Conservation (phyloP, 1,140 invertebrate species). For the Phthorimaea operculella region DNA sequence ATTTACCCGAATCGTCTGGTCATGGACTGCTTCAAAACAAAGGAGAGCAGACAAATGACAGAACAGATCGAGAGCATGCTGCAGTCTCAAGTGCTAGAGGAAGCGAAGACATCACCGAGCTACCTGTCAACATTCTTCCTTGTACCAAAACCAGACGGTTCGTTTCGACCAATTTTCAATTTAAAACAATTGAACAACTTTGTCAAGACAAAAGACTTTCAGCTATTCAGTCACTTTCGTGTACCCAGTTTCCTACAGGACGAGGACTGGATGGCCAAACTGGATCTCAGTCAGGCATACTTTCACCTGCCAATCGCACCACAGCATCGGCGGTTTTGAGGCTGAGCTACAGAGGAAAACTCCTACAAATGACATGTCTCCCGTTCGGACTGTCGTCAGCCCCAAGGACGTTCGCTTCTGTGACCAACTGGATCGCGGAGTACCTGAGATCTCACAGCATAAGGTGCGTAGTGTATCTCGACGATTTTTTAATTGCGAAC, state of each 20-base stretch:
- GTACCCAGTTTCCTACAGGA: constrained; percentile 24
- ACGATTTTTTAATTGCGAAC: constrained; percentile 25
- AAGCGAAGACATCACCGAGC: not conserved
- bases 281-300: constrained; percentile 37
- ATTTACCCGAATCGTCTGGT: not conserved
- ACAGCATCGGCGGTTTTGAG: constrained; percentile 29
- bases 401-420: constrained; percentile 31
- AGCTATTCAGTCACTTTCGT: not conserved
- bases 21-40: not conserved
- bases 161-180: constrained; percentile 3
- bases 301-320: constrained; percentile 33
- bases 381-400: constrained; percentile 36
- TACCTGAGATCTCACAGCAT: constrained; percentile 19
- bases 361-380: constrained; percentile 35
- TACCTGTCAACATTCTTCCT: constrained; percentile 2
- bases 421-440: constrained; percentile 43
- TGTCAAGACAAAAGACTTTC: not conserved
- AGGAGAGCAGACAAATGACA: not conserved
- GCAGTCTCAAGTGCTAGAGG: not conserved
- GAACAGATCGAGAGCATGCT: not conserved
- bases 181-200: not conserved
- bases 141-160: not conserved
- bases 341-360: constrained; percentile 23
- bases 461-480: constrained; percentile 28
- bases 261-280: constrained; percentile 32